These are phyloP conservation scores for Drosophila nasuta DNA, from an alignment of 1,140 invertebrate genomes.

Conservation along the genomic window DNA sequence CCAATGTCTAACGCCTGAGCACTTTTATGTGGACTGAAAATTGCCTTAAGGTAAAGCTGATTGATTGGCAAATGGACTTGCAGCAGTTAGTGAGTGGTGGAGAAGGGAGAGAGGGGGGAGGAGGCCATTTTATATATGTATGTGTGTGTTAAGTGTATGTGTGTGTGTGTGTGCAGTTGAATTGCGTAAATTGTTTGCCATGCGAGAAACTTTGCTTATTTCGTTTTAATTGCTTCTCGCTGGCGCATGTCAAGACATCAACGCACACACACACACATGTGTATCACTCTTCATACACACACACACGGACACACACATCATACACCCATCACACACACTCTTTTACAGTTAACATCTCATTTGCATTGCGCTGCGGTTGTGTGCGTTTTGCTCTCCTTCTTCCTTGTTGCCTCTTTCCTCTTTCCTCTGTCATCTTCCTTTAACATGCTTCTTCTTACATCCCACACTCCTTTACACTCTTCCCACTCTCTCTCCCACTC, in stretches of 20 bases:
- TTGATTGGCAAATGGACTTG: conserved; percentile 59
- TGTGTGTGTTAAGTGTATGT: not conserved
- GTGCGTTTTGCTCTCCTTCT: conserved; percentile 4
- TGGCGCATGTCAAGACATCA: conserved; percentile 47
- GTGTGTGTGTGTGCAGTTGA: conserved; percentile 30
- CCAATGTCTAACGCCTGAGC: no score
- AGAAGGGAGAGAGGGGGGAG: not conserved
- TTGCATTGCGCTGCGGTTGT: conserved; percentile 44
- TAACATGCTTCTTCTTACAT: not conserved
- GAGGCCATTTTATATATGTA: not conserved
- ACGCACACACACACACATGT: conserved; percentile 8
- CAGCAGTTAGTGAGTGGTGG: conserved; percentile 4
- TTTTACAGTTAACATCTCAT: conserved; percentile 28
- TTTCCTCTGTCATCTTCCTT: not conserved
- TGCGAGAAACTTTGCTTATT: conserved; percentile 60
- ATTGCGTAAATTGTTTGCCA: conserved; percentile 51
- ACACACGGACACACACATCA: conserved; percentile 16
- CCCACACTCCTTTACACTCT: not conserved
- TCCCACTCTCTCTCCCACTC: not conserved
- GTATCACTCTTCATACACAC: conserved; percentile 1
- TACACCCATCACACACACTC: not conserved
- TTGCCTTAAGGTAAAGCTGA: conserved; percentile 48
- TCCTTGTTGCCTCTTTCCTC: not conserved
- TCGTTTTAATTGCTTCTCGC: conserved; percentile 73
- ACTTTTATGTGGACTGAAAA: not conserved